A percentile compares a stretch with the other conserved stretches of the same genome.
phyloP scores from a whole-genome alignment of 2,113 vertebrate genomes.

The Thalassarche chlororhynchos region DNA sequence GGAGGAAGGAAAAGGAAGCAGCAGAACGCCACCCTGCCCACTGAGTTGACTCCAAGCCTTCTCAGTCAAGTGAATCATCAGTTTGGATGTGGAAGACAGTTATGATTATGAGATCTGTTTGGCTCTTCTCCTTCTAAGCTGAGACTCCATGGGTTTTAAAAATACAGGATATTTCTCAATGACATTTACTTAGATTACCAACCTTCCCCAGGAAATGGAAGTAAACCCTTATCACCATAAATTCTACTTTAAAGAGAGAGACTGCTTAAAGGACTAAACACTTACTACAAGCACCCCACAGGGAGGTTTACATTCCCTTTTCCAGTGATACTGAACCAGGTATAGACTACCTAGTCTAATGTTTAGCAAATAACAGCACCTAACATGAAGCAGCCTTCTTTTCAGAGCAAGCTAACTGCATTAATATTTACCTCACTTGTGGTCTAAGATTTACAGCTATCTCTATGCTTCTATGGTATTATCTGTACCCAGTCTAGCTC shows the following conservation, averaged over 20 bases:
- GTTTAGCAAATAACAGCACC: not conserved
- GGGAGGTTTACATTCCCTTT: not conserved
- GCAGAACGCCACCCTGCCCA: not conserved
- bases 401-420: not conserved
- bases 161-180: not conserved
- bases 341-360: not conserved
- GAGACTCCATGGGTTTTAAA: not conserved
- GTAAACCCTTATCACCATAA: not conserved
- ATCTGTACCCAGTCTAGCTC: not conserved
- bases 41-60: not conserved
- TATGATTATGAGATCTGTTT: not conserved
- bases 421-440: not conserved
- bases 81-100: not conserved
- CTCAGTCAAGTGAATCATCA: not conserved
- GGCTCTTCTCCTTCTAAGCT: not conserved
- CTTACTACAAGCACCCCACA: not conserved
- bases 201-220: not conserved
- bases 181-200: not conserved
- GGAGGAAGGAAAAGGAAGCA: not conserved
- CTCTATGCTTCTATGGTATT: not conserved
- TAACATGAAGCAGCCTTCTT: not conserved
- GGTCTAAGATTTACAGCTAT: not conserved
- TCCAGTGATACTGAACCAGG: not conserved
- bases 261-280: not conserved
- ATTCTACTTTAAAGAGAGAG: not conserved